These are phyloP conservation scores for Cephalopholis sonnerati DNA, from an alignment of 2,113 vertebrate species.

Conservation along the genomic window DNA sequence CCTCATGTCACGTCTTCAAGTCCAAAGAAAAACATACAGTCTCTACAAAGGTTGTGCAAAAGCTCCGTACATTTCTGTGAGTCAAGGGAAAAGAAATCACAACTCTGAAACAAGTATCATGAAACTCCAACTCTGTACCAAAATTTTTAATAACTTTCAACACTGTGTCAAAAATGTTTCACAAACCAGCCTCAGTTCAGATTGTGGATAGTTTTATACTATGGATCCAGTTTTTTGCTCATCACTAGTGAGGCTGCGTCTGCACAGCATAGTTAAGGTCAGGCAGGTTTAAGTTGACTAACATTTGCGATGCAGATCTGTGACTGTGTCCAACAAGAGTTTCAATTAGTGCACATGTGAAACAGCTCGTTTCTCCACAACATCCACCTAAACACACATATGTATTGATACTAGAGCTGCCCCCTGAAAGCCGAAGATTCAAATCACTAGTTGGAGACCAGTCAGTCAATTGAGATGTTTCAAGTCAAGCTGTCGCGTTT, in stretches of 20 bases:
- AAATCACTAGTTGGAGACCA: too few species aligned
- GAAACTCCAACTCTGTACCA: not conserved
- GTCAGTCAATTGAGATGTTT: too few species aligned
- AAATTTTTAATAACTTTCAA: not conserved
- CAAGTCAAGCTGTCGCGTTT: too few species aligned
- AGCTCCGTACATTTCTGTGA: not conserved
- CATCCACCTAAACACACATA: conserved; percentile 7
- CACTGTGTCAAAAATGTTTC: not conserved
- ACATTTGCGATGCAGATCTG: not conserved
- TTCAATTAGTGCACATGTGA: not conserved
- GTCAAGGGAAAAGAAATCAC: not conserved
- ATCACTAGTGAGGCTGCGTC: not conserved
- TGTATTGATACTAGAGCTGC: not conserved
- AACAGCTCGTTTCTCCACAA: not conserved
- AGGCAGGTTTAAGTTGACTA: not conserved
- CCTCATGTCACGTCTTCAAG: conserved; percentile 43
- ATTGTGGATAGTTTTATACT: not conserved
- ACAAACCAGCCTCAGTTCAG: not conserved
- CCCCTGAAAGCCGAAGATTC: too few species aligned
- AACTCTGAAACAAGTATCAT: not conserved
- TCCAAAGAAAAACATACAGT: conserved; percentile 36
- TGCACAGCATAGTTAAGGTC: not conserved
- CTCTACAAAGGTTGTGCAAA: conserved; percentile 7
- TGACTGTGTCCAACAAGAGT: not conserved
- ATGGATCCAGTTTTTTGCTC: not conserved